Percentiles rank a stretch among this genome's conserved stretches.
phyloP scores from a whole-genome alignment of 2,113 vertebrate species.

The Oreochromis spilurus region DNA sequence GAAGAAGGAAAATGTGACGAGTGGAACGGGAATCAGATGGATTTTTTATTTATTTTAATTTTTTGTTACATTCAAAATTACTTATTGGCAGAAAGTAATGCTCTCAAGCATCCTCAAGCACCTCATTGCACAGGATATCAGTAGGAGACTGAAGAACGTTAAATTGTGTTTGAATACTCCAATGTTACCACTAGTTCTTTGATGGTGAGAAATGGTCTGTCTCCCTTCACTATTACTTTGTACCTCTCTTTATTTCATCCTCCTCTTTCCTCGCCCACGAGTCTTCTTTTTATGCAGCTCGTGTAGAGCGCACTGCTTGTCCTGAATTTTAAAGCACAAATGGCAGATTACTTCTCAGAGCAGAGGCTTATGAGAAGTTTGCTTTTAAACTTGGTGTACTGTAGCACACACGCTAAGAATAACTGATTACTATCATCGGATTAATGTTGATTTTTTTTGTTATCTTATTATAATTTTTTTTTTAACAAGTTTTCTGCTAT shows the following conservation, averaged over 20 bases:
- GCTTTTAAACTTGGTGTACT: background rate
- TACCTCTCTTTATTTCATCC: background rate
- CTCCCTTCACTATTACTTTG: background rate
- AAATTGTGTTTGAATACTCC: background rate
- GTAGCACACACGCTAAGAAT: background rate
- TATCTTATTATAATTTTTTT: background rate
- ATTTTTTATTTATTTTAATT: background rate
- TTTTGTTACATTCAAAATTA: background rate
- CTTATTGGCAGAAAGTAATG: background rate
- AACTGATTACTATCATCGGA: background rate
- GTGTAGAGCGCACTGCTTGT: background rate
- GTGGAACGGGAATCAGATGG: background rate
- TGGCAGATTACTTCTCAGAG: background rate
- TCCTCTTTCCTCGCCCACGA: background rate
- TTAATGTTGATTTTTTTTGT: background rate
- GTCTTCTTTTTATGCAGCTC: background rate
- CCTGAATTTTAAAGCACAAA: slow-evolving; percentile 14
- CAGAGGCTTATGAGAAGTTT: background rate
- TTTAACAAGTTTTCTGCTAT: background rate
- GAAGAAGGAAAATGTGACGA: background rate
- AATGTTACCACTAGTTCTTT: background rate
- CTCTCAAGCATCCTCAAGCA: background rate
- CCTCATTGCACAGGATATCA: background rate
- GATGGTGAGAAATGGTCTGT: background rate
- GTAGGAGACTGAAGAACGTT: background rate